Conservation (phyloP, 2,113 vertebrate genomes). For the Caracal caracal region DNA sequence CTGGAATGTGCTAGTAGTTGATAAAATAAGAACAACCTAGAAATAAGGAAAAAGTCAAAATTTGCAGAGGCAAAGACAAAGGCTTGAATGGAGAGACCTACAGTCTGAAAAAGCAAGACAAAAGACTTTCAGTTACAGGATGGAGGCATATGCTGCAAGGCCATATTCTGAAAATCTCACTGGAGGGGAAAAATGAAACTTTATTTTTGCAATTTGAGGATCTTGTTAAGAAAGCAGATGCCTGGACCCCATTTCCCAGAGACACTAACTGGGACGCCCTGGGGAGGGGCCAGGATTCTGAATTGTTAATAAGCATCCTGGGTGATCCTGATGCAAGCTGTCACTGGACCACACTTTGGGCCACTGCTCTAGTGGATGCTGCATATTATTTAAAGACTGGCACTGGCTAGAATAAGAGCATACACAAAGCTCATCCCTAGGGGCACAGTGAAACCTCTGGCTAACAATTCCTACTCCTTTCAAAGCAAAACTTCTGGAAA, state of each 20-base stretch:
- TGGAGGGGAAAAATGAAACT: neutral
- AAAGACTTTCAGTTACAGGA: neutral
- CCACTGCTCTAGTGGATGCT: neutral
- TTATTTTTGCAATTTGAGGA: neutral
- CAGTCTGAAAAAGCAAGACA: conserved; percentile 3
- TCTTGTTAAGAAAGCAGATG: conserved; percentile 10
- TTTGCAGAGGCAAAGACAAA: neutral
- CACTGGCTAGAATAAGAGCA: neutral
- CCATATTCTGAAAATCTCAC: conserved; percentile 15
- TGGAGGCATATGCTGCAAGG: neutral
- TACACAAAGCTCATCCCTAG: neutral
- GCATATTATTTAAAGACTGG: neutral
- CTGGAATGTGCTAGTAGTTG: conserved; percentile 1
- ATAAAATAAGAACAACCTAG: neutral
- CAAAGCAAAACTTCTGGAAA: conserved; percentile 10
- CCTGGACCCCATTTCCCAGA: neutral
- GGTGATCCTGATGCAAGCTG: neutral
- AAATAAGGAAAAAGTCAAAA: conserved; percentile 20
- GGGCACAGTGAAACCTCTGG: neutral
- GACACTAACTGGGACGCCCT: neutral
- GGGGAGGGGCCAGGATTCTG: neutral
- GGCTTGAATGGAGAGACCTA: neutral
- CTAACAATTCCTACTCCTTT: neutral
- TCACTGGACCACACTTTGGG: neutral
- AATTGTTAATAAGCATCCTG: neutral